Conservation (phyloP, 2,797 vertebrate species). For the Chrysocyon brachyurus region DNA sequence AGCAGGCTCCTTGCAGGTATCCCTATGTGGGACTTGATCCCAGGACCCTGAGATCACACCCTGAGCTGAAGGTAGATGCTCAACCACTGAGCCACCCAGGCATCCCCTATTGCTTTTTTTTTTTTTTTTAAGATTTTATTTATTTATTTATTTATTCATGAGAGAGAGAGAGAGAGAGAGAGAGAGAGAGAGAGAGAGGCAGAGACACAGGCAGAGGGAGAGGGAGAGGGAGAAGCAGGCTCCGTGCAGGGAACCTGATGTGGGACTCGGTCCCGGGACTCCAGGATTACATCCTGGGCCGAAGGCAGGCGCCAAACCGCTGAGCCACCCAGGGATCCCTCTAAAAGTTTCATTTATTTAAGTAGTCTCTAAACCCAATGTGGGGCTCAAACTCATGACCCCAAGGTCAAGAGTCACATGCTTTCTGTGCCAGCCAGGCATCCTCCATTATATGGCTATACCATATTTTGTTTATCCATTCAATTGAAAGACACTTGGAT, state of each 20-base stretch:
- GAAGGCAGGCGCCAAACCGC: not conserved
- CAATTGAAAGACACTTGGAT: not conserved
- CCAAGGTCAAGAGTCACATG: not conserved
- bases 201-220: not conserved
- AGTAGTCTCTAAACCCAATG: not conserved
- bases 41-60: no score
- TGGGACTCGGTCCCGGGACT: not conserved
- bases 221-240: not conserved
- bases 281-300: not conserved
- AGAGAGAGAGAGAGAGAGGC: not conserved
- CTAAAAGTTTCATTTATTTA: not conserved
- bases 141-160: not conserved
- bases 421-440: not conserved
- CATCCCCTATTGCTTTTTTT: no score
- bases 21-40: no score
- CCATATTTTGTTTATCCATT: conserved; percentile 1
- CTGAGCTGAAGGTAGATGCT: no score
- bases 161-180: not conserved
- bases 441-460: not conserved
- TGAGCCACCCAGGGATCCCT: not conserved
- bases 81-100: no score
- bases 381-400: not conserved
- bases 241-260: not conserved
- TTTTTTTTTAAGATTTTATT: not conserved
- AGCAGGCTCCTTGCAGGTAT: no score